A percentile compares a stretch with the other conserved stretches of the same genome.
These are phyloP conservation scores for Bombus affinis DNA, from an alignment of 1,140 invertebrate genomes.

Conservation along the genomic window DNA sequence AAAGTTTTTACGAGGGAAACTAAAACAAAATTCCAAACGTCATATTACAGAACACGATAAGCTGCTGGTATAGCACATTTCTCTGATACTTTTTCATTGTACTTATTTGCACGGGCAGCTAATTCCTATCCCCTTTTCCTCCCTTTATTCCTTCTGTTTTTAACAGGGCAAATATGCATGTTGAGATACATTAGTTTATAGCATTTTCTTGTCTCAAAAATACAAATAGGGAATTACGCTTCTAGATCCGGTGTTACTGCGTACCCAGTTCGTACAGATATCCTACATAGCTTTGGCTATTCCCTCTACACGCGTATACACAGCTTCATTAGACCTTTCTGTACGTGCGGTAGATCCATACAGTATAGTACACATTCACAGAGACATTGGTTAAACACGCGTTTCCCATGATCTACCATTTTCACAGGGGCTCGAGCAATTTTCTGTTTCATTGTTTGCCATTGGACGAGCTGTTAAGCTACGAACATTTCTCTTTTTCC, in stretches of 20 bases:
- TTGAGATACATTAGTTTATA: not conserved
- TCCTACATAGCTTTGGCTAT: not conserved
- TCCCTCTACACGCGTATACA: too few relatives aligned
- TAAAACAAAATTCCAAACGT: not conserved
- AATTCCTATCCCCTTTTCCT: not conserved
- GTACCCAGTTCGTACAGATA: not conserved
- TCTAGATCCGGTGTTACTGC: not conserved
- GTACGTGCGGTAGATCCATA: not conserved
- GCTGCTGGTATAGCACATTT: not conserved
- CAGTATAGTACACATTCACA: not conserved
- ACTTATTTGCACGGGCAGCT: not conserved
- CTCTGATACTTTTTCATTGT: not conserved
- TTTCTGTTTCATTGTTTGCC: not conserved
- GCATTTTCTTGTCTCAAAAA: slow-evolving; percentile 1
- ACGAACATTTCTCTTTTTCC: not conserved
- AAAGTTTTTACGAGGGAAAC: not conserved
- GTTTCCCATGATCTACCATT: not conserved
- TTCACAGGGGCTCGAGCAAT: not conserved
- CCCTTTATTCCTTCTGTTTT: not conserved
- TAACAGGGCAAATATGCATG: not conserved
- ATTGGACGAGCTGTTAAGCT: not conserved
- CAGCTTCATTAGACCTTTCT: not conserved
- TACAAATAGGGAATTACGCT: not conserved
- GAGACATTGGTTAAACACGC: not conserved
- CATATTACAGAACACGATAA: not conserved